Evolutionary conservation across 2,888 invertebrate species (phyloP), one percentile per base, ranked within the genome.

Genomic region (Timandra comae): DNA sequence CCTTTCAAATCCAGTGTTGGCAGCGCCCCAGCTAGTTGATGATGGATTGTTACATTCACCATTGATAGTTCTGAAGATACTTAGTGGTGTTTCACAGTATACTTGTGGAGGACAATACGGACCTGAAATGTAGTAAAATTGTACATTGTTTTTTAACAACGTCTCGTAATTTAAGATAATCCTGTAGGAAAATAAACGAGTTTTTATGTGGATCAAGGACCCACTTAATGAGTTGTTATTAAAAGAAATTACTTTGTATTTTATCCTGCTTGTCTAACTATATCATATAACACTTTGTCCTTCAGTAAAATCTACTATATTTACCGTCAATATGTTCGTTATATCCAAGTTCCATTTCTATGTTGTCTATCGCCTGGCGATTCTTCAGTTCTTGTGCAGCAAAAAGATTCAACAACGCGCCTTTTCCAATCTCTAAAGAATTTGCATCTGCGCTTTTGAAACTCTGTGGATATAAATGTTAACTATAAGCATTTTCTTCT

Each of bases 41-140:
- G 85, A 68, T 1, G 87, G 68, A 72, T 96, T 96, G 71, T 96
- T 97, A 66, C 97, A 97, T 7, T 91, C 89, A 0, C 97, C 97
- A 58, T 94, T 93, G 10, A 92, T 73, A 1, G 88, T 88, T 33
- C 96, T 87, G 70, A 92, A 95, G 32, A 87, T 89, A 7, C 61
- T 67, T 0, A 71, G 65, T 0, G 70, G 39, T 6, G 54, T 40
- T 0, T 77, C 69, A 48, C 91, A 91, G 0, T 51, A 30, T 0
- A 82, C 82, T 2, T 57, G 64, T 2, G 72, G 56, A 0, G 67
- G 78, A 48, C 79, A 63, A 64, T 77, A 73, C 31, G 84, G 73
- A 27, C 71, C 84, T 84, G n/a, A n/a, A n/a, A n/a, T n/a, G n/a
- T n/a, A n/a, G n/a, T n/a, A n/a, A n/a, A n/a, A n/a, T n/a, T n/a